Percentiles rank a stretch among this genome's conserved stretches.
Conservation (phyloP, 2,797 vertebrate genomes). For the Anguilla pacifica region DNA sequence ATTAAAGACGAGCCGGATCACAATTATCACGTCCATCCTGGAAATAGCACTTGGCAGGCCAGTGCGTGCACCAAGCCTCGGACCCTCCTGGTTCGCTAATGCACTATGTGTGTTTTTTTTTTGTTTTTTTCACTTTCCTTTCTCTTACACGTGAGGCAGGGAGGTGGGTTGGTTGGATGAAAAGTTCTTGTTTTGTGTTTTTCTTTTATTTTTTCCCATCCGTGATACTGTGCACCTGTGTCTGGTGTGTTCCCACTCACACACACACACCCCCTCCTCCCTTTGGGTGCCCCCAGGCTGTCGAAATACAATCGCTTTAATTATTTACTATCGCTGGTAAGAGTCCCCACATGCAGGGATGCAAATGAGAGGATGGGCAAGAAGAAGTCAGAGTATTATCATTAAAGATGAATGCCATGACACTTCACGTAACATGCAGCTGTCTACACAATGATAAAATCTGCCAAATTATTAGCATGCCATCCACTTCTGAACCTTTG, state of each 20-base stretch:
- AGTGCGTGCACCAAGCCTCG: slow-evolving; percentile 22
- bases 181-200: background rate
- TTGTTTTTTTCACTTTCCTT: background rate
- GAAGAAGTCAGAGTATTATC: slow-evolving; percentile 29
- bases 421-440: slow-evolving; percentile 8
- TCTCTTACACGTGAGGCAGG: background rate
- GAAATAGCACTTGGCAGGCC: slow-evolving; percentile 58
- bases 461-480: background rate
- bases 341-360: slow-evolving; percentile 29
- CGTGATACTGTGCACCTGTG: slow-evolving; percentile 75
- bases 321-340: slow-evolving; percentile 43
- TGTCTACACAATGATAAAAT: slow-evolving; percentile 15
- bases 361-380: slow-evolving; percentile 33
- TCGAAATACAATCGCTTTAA: slow-evolving; percentile 39
- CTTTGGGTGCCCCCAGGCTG: slow-evolving; percentile 52
- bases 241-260: slow-evolving; percentile 53
- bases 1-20: slow-evolving; percentile 78
- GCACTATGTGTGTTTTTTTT: slow-evolving; percentile 60
- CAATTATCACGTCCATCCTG: slow-evolving; percentile 70
- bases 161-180: background rate
- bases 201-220: background rate
- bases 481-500: background rate
- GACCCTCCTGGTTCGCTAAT: slow-evolving; percentile 40
- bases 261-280: slow-evolving; percentile 41
- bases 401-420: slow-evolving; percentile 24